A percentile compares a stretch with the other conserved stretches of the same genome.
These are phyloP conservation scores for Sminthurides bifidus DNA, from an alignment of 1,140 invertebrate genomes.

Conservation along the genomic window DNA sequence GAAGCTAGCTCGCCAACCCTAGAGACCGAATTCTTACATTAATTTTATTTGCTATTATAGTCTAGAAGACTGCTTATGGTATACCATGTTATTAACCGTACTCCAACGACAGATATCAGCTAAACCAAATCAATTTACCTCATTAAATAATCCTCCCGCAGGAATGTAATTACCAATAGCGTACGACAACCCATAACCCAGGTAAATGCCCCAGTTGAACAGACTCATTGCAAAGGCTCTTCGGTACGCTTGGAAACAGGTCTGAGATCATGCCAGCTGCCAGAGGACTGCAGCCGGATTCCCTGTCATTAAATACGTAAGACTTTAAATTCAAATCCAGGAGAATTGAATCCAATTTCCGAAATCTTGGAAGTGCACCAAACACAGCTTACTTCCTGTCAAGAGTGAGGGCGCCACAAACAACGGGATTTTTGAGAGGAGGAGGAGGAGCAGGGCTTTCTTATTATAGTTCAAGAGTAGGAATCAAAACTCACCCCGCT, in stretches of 20 bases:
- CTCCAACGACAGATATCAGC: background rate
- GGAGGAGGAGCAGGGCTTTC: too few relatives aligned
- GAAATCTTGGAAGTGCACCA: too few relatives aligned
- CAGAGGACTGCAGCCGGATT: conserved; percentile 79
- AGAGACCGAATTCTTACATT: conserved; percentile 22
- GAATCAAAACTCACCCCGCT: conserved; percentile 49
- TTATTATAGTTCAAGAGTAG: too few relatives aligned
- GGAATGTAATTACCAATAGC: conserved; percentile 80
- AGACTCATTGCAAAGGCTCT: conserved; percentile 79
- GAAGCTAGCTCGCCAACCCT: conserved; percentile 82
- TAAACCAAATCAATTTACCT: conserved; percentile 41
- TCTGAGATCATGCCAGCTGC: conserved; percentile 76
- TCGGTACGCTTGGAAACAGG: conserved; percentile 58
- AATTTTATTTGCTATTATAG: background rate
- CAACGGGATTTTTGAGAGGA: too few relatives aligned
- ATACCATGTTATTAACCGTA: background rate
- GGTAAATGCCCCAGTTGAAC: conserved; percentile 93
- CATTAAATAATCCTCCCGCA: conserved; percentile 56
- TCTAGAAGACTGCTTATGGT: background rate
- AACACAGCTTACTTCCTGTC: too few relatives aligned
- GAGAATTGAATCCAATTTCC: too few relatives aligned
- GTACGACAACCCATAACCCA: conserved; percentile 83
- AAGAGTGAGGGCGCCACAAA: too few relatives aligned
- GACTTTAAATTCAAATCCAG: too few relatives aligned
- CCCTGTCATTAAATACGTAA: conserved; percentile 42